phyloP scores from a whole-genome alignment of 2,797 vertebrate species.

The Xenops minutus region DNA sequence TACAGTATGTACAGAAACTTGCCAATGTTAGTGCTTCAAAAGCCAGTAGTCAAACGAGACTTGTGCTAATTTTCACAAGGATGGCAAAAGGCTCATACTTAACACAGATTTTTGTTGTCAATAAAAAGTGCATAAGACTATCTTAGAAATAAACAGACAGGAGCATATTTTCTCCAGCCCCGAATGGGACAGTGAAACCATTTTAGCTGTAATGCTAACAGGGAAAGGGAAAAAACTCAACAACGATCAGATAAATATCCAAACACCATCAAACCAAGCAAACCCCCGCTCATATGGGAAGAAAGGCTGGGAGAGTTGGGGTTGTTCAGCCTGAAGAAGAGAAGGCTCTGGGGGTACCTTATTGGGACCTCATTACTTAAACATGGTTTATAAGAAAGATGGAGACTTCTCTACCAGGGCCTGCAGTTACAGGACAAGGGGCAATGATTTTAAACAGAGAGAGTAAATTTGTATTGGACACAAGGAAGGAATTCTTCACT shows the following conservation, averaged over 20 bases:
- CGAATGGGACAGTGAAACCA: not conserved
- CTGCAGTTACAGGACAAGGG: not conserved
- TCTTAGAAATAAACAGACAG: not conserved
- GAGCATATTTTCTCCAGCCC: not conserved
- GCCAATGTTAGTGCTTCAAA: not conserved
- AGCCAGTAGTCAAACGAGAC: not conserved
- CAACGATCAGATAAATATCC: not conserved
- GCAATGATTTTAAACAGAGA: not conserved
- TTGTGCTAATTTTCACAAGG: not conserved
- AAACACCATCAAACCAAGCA: not conserved
- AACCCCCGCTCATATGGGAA: not conserved
- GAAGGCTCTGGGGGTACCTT: not conserved
- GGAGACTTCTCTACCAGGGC: not conserved
- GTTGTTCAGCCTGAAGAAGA: not conserved
- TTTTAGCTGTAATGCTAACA: not conserved
- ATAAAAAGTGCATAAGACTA: not conserved
- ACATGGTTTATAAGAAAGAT: not conserved
- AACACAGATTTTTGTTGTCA: not conserved
- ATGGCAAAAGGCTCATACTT: not conserved
- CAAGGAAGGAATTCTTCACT: not conserved
- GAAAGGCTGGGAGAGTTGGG: not conserved
- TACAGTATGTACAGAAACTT: not conserved
- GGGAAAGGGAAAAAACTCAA: not conserved
- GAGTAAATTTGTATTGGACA: not conserved
- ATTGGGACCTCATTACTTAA: not conserved